Evolutionary conservation across 2,797 vertebrate genomes (phyloP).

Genomic region (Amniataba percoides): DNA sequence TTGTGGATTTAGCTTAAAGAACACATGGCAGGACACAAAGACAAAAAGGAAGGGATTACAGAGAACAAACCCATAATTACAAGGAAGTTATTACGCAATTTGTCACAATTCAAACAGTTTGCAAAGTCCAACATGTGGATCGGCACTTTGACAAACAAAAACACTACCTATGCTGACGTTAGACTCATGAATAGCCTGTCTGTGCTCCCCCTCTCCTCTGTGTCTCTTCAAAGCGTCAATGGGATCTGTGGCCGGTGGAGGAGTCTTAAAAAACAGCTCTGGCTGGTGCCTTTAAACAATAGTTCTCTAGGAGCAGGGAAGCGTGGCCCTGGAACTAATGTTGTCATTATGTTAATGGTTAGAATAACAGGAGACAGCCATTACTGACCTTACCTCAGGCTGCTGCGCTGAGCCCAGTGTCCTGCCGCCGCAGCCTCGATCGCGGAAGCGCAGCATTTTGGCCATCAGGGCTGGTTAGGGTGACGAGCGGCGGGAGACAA

Average conservation of each 20-base stretch:
- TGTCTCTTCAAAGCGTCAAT: slow-evolving; percentile 72
- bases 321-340: slow-evolving; percentile 86
- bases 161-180: slow-evolving; percentile 57
- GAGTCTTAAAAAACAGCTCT: slow-evolving; percentile 53
- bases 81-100: slow-evolving; percentile 75
- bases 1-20: slow-evolving; percentile 45
- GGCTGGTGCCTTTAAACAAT: slow-evolving; percentile 77
- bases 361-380: slow-evolving; percentile 83
- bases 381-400: slow-evolving; percentile 70
- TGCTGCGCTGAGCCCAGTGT: slow-evolving; percentile 55
- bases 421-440: slow-evolving; percentile 42
- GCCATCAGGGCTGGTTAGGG: slow-evolving; percentile 70
- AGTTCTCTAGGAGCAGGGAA: slow-evolving; percentile 75
- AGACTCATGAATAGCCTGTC: slow-evolving; percentile 68
- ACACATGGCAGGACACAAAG: slow-evolving; percentile 51
- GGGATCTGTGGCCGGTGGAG: slow-evolving; percentile 47
- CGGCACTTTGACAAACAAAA: slow-evolving; percentile 58
- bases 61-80: slow-evolving; percentile 56
- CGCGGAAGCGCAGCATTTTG: slow-evolving; percentile 55
- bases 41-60: slow-evolving; percentile 62
- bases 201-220: slow-evolving; percentile 57
- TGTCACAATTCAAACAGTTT: slow-evolving; percentile 67
- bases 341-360: slow-evolving; percentile 86
- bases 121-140: slow-evolving; percentile 57
- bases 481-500: slow-evolving; percentile 51